A percentile compares a stretch with the other conserved stretches of the same genome.
Conservation (phyloP, 2,888 invertebrate species). For the Catocala sponsa region DNA sequence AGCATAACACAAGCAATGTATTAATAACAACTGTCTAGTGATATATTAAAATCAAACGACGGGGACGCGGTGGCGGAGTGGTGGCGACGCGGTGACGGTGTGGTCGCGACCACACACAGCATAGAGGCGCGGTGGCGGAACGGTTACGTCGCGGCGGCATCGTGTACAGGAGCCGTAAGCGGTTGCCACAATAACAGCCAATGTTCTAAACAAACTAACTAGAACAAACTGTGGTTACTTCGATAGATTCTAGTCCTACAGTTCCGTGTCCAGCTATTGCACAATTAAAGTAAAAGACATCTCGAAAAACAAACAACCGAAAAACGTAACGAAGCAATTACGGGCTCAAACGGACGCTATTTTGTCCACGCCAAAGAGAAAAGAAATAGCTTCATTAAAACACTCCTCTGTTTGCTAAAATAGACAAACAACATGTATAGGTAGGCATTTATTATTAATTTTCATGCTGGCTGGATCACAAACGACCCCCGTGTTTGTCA, state of each 20-base stretch:
- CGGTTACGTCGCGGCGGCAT: too few relatives aligned
- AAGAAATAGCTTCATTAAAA: constrained; percentile 67
- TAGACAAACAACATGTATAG: constrained; percentile 44
- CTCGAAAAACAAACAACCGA: constrained; percentile 62
- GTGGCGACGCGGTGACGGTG: too few relatives aligned
- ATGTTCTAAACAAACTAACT: neutral
- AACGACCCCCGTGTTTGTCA: neutral
- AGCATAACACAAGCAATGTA: too few relatives aligned
- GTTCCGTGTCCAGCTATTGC: constrained; percentile 23
- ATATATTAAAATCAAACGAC: too few relatives aligned
- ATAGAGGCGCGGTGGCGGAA: too few relatives aligned
- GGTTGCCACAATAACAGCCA: too few relatives aligned
- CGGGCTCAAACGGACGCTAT: constrained; percentile 60
- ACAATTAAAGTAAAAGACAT: constrained; percentile 62
- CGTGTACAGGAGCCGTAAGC: too few relatives aligned
- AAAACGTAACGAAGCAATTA: constrained; percentile 75
- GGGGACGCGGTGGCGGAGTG: too few relatives aligned
- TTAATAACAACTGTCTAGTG: too few relatives aligned
- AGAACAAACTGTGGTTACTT: too few relatives aligned
- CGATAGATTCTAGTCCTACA: neutral
- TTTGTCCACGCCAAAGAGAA: constrained; percentile 54
- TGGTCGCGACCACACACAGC: too few relatives aligned
- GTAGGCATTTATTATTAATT: constrained; percentile 24
- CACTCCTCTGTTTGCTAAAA: constrained; percentile 46
- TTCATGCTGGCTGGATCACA: constrained; percentile 13